phyloP scores from a whole-genome alignment of 1,140 invertebrate species.

The Lordiphosa clarofinis region DNA sequence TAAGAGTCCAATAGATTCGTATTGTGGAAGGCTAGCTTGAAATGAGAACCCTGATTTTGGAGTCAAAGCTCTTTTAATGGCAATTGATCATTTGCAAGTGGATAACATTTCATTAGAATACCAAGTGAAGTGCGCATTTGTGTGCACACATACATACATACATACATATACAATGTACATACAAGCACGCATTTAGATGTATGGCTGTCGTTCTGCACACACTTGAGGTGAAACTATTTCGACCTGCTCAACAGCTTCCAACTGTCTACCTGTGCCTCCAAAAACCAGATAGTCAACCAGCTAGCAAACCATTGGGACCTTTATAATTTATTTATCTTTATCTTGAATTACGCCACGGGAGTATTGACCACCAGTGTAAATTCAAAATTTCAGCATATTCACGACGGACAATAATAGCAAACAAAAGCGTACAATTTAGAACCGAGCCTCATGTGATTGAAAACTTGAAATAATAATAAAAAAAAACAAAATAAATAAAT shows the following conservation, averaged over 20 bases:
- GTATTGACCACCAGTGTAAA: conserved; percentile 79
- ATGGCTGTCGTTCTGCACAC: conserved; percentile 63
- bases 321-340: conserved; percentile 79
- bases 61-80: conserved; percentile 79
- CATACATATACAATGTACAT: conserved; percentile 13
- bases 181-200: conserved; percentile 17
- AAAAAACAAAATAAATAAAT: conserved; percentile 42
- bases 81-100: conserved; percentile 79
- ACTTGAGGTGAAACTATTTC: conserved; percentile 77
- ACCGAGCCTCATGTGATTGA: conserved; percentile 67
- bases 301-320: conserved; percentile 53
- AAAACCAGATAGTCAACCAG: conserved; percentile 62
- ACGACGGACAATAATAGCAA: conserved; percentile 47
- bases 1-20: conserved; percentile 9
- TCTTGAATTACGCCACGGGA: conserved; percentile 78
- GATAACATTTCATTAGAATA: conserved; percentile 79
- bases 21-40: conserved; percentile 39
- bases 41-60: conserved; percentile 50
- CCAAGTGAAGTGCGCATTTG: conserved; percentile 53
- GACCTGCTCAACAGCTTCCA: conserved; percentile 76
- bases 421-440: conserved; percentile 70
- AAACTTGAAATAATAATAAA: conserved; percentile 60
- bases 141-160: conserved; percentile 8
- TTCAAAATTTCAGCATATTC: conserved; percentile 79
- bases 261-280: conserved; percentile 62